These are phyloP conservation scores for Sycophila texana DNA, from an alignment of 2,888 invertebrate species.

Conservation along the genomic window DNA sequence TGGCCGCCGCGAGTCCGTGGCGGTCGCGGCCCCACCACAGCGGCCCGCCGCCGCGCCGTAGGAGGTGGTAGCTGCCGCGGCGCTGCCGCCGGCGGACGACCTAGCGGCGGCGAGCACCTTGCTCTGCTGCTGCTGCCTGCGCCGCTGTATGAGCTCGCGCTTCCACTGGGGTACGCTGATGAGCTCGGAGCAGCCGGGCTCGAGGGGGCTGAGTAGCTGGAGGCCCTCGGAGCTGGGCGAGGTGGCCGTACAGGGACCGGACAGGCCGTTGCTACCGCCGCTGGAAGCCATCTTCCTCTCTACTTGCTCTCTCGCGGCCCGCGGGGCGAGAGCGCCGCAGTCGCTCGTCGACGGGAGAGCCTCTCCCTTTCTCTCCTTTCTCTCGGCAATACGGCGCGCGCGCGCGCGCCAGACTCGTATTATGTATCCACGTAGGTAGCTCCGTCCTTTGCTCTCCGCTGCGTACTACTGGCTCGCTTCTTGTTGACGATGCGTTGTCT, in stretches of 20 bases:
- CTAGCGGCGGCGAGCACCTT: slow-evolving; percentile 61
- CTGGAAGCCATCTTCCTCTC: slow-evolving; percentile 67
- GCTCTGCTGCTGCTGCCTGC: slow-evolving; percentile 77
- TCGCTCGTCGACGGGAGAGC: slow-evolving; percentile 23
- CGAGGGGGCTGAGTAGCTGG: neutral
- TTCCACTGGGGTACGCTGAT: slow-evolving; percentile 86
- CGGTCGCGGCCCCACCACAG: slow-evolving; percentile 31
- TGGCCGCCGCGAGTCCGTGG: slow-evolving; percentile 1
- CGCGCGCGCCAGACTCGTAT: neutral
- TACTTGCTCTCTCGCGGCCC: neutral
- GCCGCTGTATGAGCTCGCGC: slow-evolving; percentile 87
- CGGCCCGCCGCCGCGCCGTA: slow-evolving; percentile 54
- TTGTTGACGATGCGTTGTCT: slow-evolving; percentile 2
- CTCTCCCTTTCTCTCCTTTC: slow-evolving; percentile 56
- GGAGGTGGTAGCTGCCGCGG: slow-evolving; percentile 34
- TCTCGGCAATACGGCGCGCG: slow-evolving; percentile 25
- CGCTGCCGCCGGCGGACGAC: slow-evolving; percentile 33
- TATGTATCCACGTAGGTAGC: neutral
- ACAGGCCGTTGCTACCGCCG: slow-evolving; percentile 68
- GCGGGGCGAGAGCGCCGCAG: neutral
- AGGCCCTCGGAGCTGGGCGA: neutral
- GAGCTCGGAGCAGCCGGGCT: neutral
- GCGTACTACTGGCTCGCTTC: slow-evolving; percentile 2
- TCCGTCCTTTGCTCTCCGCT: neutral
- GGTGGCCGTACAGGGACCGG: slow-evolving; percentile 52